These are phyloP conservation scores for Zonotrichia albicollis DNA, from an alignment of 2,797 vertebrate species.

Conservation along the genomic window DNA sequence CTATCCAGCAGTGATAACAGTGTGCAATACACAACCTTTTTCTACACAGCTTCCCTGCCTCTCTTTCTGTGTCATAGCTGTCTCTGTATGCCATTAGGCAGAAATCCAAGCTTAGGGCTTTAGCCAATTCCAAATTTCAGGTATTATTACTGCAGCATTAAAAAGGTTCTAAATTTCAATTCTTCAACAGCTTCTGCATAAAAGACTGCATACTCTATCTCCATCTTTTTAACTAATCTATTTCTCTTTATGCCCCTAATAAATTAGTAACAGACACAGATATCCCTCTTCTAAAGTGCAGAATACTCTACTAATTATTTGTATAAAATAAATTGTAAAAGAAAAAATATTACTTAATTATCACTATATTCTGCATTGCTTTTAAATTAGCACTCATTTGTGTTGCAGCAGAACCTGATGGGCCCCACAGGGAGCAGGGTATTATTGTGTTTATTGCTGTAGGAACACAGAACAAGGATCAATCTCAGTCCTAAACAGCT, in stretches of 20 bases:
- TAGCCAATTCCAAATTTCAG: neutral
- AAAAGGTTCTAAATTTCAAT: neutral
- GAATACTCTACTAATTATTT: neutral
- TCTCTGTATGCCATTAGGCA: neutral
- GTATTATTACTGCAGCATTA: neutral
- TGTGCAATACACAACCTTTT: neutral
- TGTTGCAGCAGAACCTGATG: neutral
- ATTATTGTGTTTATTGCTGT: neutral
- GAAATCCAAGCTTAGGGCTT: neutral
- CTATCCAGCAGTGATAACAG: neutral
- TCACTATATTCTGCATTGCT: neutral
- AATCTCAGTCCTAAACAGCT: neutral
- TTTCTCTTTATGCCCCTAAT: neutral
- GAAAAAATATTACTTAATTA: neutral
- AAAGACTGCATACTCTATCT: neutral
- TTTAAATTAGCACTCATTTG: neutral
- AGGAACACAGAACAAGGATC: neutral
- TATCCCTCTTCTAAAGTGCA: neutral
- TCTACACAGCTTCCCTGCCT: neutral
- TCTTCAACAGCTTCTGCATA: neutral
- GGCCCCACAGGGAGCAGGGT: neutral
- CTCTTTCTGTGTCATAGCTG: neutral
- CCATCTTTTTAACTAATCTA: neutral
- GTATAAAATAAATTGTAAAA: neutral
- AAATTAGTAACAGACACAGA: neutral